phyloP scores from a whole-genome alignment of 2,113 vertebrate genomes.

The Tiliqua scincoides region DNA sequence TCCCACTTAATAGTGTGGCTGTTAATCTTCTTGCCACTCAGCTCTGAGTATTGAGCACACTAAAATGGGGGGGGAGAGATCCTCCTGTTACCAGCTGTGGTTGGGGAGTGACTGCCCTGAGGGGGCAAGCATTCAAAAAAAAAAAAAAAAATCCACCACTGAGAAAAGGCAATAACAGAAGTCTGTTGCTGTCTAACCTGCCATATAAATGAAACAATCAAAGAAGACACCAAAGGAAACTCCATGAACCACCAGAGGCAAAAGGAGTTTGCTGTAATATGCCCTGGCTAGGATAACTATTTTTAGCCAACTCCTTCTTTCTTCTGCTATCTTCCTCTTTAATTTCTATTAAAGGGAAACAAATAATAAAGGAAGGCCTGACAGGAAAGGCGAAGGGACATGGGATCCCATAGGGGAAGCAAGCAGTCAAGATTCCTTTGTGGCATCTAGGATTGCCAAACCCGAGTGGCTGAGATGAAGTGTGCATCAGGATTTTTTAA shows the following conservation, averaged over 20 bases:
- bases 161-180: slow-evolving; percentile 84
- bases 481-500: not conserved
- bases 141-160: slow-evolving; percentile 64
- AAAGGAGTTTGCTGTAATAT: slow-evolving; percentile 79
- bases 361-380: not conserved
- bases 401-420: not conserved
- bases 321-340: slow-evolving; percentile 32
- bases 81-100: slow-evolving; percentile 76
- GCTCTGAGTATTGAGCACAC: slow-evolving; percentile 62
- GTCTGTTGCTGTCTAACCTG: slow-evolving; percentile 83
- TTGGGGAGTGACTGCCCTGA: slow-evolving; percentile 78
- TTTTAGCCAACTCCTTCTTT: slow-evolving; percentile 70
- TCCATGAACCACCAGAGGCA: slow-evolving; percentile 78
- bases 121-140: slow-evolving; percentile 66
- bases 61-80: slow-evolving; percentile 4
- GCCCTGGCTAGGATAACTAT: slow-evolving; percentile 76
- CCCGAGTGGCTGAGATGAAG: not conserved
- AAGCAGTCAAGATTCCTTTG: not conserved
- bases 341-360: slow-evolving; percentile 64
- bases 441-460: not conserved
- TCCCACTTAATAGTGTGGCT: slow-evolving; percentile 72
- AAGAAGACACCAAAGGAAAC: slow-evolving; percentile 81
- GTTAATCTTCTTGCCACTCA: slow-evolving; percentile 78
- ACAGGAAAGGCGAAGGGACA: not conserved
- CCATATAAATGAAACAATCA: slow-evolving; percentile 86